Evolutionary conservation across 2,113 vertebrate genomes (phyloP), one percentile per base, ranked within the genome.

Genomic region (Ictalurus punctatus): DNA sequence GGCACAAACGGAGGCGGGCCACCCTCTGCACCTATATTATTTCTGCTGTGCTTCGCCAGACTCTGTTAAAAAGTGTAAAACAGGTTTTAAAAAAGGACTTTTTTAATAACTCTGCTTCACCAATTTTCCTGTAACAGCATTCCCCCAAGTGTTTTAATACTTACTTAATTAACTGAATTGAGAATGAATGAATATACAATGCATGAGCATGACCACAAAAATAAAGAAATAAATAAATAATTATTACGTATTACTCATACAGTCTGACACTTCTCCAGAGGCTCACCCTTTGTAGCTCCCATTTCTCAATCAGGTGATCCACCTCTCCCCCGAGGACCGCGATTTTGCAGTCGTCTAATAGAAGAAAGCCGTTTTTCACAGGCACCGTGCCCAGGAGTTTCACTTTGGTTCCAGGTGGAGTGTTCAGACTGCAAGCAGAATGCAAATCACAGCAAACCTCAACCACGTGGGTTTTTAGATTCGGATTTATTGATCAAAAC

Each of bases 1-100:
- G 97, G 97, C 88, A 99, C 93, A 94, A 99, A 99, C 80, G 98
- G 98, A 91, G 98, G 98, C n/a, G 98, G 98, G 88, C 98, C 98
- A 67, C 98, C 98, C 94, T 99, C 98, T 1, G 97, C 97, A 92
- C 97, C 98, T 90, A 99, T 97, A 94, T 99, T 97, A 92, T 95
- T 98, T 95, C 98, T 96, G 93, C 93, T 99, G 94, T 99, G 98
- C 93, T 98, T 99, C 89, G 97, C 97, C 94, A 99, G 96, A 93
- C 97, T 99, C 98, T 99, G 92, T 76, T 3, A 0, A 61, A 71
- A 84, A 44, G 40, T 48, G 12, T 25, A 48, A 14, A 67, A 83
- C 1, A 7, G 17, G 25, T 67, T 67, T 25, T 63, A 25, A 1
- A 63, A 63, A 56, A 17, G 16, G 25, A 7, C 48, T 25, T 23